Evolutionary conservation across 1,140 invertebrate genomes (phyloP), one percentile per base, ranked within the genome.

Genomic region (Wasmannia auropunctata): DNA sequence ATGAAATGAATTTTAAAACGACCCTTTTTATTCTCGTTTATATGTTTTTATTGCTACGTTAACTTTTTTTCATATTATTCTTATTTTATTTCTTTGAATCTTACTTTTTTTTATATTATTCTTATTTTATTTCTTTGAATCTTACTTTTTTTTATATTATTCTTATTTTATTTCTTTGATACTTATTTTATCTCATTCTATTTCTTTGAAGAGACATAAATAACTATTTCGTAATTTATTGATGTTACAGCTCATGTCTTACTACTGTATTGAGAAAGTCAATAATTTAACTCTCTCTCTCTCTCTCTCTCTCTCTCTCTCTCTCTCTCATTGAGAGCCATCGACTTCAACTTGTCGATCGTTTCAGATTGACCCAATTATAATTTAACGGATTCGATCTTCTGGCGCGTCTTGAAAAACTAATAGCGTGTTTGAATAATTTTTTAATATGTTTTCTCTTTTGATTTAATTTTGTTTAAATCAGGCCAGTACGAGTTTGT

Each of bases 341-440:
- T 28, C 7, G 16, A 58, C 54, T 40, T 75, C 22, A 34, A 28
- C 7, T 75, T 28, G 34, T 63, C 60, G 31, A 62, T 31, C 5
- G 28, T 54, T n/a, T 56, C 34, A 25, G 14, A 60, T 58, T 75
- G n/a, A 40, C 10, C 10, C 37, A 40, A 76, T 76, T 76, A 62
- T 76, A 28, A 2, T n/a, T 22, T 19, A 22, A 11, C 0, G n/a
- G 67, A 58, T 40, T 75, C 40, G 7, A 58, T 75, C 22, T 58
- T 11, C 54, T 37, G 22, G 5, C 34, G 54, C 22, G 51, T 22
- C 2, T 74, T 75, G 46, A 31, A 51, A 7, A 72, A 72, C 28
- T 72, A 34, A 51, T 22, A 22, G 10, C 16, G 67, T 46, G 25
- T 49, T 49, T 46, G 43, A 51, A 51, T 4, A 11, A 51, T 34